Evolutionary conservation across 2,113 vertebrate species (phyloP), one percentile per base, ranked within the genome.

Genomic region (Spheniscus mendiculus): DNA sequence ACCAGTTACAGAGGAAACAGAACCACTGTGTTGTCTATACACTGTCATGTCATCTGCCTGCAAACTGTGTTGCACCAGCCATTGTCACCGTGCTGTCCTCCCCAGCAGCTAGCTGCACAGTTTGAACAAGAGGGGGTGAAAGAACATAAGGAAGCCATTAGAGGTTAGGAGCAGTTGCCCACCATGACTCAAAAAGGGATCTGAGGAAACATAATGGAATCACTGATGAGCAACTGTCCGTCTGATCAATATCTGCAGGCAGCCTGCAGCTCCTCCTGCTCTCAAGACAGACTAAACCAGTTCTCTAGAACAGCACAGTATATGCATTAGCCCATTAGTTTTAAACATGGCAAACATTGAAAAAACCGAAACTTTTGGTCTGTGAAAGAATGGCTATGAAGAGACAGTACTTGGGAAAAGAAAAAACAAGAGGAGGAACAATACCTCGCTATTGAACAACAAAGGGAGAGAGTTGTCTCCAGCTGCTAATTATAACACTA

Each of bases 141-240:
- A 49, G 56, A 94, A 56, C 94, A 95, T 76, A 47, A 95, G 96
- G 93, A 96, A 96, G 26, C 69, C 69, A 92, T 95, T 91, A 94
- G 65, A 55, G 47, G n/a, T 53, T 67, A 45, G 61, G 56, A 97
- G 25, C 90, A 26, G 70, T 91, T 82, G 52, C 92, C 80, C 80
- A 93, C 71, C 20, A 3, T 34, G 38, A 50, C 77, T 96, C 61
- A 59, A 22, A 93, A 81, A 87, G 56, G 56, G 87, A 96, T 76
- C 83, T 89, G 45, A 91, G 20, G 62, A 77, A 92, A 70, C 42
- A 79, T 85, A 88, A 94, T 52, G 50, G 92, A 91, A 95, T 81
- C 80, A 72, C 89, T 93, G 61, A 87, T 12, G 70, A 96, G 84
- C 77, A 76, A 84, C 73, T 69, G 27, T 56, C 90, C 1, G 0